These are phyloP conservation scores for Mythimna albipuncta DNA, from an alignment of 2,888 invertebrate species.

Conservation along the genomic window DNA sequence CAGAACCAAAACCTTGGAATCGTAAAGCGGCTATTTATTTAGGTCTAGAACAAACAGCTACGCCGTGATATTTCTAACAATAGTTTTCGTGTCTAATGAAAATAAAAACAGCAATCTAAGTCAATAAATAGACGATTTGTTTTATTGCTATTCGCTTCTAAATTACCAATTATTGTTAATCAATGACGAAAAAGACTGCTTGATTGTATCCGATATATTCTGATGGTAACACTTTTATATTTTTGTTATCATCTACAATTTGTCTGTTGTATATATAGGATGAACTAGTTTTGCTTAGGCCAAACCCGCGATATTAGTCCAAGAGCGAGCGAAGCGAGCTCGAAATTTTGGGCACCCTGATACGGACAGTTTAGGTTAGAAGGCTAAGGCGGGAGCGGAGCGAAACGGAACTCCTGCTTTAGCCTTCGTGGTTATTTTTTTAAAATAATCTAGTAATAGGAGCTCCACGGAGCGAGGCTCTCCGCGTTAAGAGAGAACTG, in stretches of 20 bases:
- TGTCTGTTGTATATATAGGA: too few relatives aligned
- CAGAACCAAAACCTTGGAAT: constrained; percentile 1
- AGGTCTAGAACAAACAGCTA: constrained; percentile 21
- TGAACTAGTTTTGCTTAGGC: too few relatives aligned
- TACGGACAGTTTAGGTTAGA: too few relatives aligned
- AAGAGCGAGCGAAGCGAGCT: too few relatives aligned
- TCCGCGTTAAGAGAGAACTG: too few relatives aligned
- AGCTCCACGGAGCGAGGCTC: too few relatives aligned
- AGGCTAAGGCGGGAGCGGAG: too few relatives aligned
- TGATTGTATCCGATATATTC: background rate
- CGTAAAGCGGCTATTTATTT: constrained; percentile 10
- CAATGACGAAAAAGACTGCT: constrained; percentile 11
- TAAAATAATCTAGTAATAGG: too few relatives aligned
- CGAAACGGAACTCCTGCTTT: too few relatives aligned
- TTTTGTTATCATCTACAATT: background rate
- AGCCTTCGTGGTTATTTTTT: too few relatives aligned
- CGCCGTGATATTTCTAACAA: constrained; percentile 19
- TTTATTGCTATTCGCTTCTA: constrained; percentile 12
- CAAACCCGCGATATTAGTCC: too few relatives aligned
- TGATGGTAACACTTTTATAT: background rate
- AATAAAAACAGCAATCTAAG: constrained; percentile 24
- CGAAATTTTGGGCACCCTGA: too few relatives aligned
- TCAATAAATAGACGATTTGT: constrained; percentile 26
- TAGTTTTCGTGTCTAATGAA: constrained; percentile 28
- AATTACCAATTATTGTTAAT: constrained; percentile 31